phyloP scores from a whole-genome alignment of 2,797 vertebrate genomes.

The Acomys russatus region DNA sequence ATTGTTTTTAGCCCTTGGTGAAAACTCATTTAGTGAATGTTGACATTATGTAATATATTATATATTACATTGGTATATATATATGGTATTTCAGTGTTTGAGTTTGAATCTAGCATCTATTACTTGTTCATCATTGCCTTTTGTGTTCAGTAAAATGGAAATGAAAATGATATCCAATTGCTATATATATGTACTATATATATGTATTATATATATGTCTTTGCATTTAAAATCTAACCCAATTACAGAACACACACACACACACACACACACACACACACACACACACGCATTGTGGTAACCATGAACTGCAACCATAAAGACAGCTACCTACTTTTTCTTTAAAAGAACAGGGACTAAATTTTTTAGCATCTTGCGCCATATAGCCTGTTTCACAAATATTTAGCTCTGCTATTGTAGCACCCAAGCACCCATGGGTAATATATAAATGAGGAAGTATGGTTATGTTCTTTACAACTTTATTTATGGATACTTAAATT shows the following conservation, averaged over 20 bases:
- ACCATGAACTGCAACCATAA: constrained; percentile 25
- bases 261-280: background rate
- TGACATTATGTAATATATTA: constrained; percentile 25
- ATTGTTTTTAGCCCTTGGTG: constrained; percentile 1
- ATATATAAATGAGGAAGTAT: constrained; percentile 42
- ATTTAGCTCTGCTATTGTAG: background rate
- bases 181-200: too few species aligned
- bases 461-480: constrained; percentile 35
- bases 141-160: constrained; percentile 44
- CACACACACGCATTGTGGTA: background rate
- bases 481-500: constrained; percentile 55
- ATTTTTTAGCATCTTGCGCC: constrained; percentile 8
- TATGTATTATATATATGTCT: too few species aligned
- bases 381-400: background rate
- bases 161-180: constrained; percentile 21
- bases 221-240: too few species aligned
- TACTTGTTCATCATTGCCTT: background rate
- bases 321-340: constrained; percentile 8
- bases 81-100: constrained; percentile 32
- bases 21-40: constrained; percentile 39
- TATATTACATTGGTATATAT: background rate
- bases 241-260: background rate
- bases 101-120: background rate
- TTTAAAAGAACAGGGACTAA: constrained; percentile 21
- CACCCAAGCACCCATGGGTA: background rate